These are phyloP conservation scores for Anguilla japonica DNA, from an alignment of 2,113 vertebrate species.

Conservation along the genomic window DNA sequence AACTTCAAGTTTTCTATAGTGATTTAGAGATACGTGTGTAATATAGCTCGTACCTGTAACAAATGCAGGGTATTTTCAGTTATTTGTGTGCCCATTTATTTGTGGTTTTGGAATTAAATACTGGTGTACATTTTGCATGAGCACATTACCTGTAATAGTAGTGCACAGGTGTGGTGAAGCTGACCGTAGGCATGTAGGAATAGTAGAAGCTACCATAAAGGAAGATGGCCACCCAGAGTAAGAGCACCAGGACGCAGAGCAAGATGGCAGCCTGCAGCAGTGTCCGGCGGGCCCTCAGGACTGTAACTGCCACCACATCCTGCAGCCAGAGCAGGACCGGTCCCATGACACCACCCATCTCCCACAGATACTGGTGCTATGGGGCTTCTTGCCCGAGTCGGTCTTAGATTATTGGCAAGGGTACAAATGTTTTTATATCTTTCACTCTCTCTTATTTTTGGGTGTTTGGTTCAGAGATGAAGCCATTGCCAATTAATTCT, in stretches of 20 bases:
- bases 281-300: constrained; percentile 77
- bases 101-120: neutral
- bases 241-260: constrained; percentile 73
- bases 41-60: neutral
- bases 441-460: neutral
- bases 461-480: neutral
- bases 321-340: constrained; percentile 78
- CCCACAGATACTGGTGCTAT: neutral
- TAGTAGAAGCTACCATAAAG: constrained; percentile 93
- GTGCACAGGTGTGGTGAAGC: constrained; percentile 83
- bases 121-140: neutral
- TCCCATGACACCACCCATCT: constrained; percentile 51
- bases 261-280: constrained; percentile 81
- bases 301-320: constrained; percentile 71
- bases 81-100: neutral
- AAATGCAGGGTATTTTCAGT: neutral
- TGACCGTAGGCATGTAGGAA: constrained; percentile 88
- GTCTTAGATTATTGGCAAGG: neutral
- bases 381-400: neutral
- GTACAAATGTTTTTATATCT: neutral
- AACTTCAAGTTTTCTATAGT: neutral
- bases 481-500: neutral
- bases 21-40: neutral
- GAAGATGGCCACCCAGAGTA: constrained; percentile 88
- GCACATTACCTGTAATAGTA: constrained; percentile 72